Conservation (phyloP, 2,797 vertebrate species). For the Smutsia gigantea region DNA sequence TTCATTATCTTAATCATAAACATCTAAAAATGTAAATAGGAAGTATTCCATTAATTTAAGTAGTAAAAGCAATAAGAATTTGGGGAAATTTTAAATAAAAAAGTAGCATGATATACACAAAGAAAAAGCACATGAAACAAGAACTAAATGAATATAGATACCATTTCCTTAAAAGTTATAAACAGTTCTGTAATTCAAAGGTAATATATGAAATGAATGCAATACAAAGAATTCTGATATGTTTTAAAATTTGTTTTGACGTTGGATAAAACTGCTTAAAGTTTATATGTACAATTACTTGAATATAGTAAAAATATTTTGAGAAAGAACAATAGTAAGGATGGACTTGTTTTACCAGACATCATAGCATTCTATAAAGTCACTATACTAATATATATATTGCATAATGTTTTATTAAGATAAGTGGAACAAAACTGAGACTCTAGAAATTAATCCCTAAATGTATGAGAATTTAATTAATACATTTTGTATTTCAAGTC, state of each 20-base stretch:
- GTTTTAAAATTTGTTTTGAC: slow-evolving; percentile 2
- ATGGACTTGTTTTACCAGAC: background rate
- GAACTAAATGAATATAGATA: background rate
- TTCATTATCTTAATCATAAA: background rate
- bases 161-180: background rate
- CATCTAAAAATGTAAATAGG: background rate
- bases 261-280: background rate
- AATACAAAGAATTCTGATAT: background rate
- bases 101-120: background rate
- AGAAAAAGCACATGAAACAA: slow-evolving; percentile 15
- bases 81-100: background rate
- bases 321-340: background rate
- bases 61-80: slow-evolving; percentile 7
- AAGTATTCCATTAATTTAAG: background rate
- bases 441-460: background rate
- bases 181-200: slow-evolving; percentile 24
- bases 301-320: background rate
- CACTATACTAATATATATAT: background rate
- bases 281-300: background rate
- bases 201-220: background rate
- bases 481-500: background rate
- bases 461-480: slow-evolving; percentile 5
- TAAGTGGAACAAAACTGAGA: background rate
- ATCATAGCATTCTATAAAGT: background rate
- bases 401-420: background rate